Evolutionary conservation across 2,888 invertebrate genomes (phyloP), one percentile per base, ranked within the genome.

Genomic region (Keiferia lycopersicella): DNA sequence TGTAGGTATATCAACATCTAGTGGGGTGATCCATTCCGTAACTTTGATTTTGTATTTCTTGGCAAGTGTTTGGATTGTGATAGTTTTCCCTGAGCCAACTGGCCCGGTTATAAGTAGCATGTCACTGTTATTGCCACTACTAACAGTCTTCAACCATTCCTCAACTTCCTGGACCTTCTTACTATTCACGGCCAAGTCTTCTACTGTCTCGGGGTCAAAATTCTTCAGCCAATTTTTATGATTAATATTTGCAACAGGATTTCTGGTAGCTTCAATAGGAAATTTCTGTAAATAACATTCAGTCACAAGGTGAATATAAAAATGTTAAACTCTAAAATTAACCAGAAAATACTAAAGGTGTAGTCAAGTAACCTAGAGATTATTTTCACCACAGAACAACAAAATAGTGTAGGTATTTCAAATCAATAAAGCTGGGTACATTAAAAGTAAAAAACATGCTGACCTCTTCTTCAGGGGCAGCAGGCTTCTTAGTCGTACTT

Each of bases 81-180:
- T 93, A 0, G 97, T 96, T 88, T 98, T 98, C 0, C 97, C 97
- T 78, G 94, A 94, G 0, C 98, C 98, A 0, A 97, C 94, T 22
- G 98, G 96, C 0, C 98, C 98, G 8, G 95, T 95, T 22, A 98
- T 72, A 4, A 98, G 80, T 48, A 97, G 86, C 69, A 96, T 93
- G 62, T 92, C 87, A 68, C 88, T 83, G 62, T 73, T 74, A 64
- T 82, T 86, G 14, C 66, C 74, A 20, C 69, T 67, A 68, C 79
- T 77, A 0, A 86, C 83, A 38, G 73, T 75, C 76, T 79, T 90
- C 59, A 96, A 72, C 96, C 96, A 96, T 30, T 92, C 87, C 72
- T 94, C 93, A 45, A 96, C 88, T 84, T 96, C 96, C 73, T 92
- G 92, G 2, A 96, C 82, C 83, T 96, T 96, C 81, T 96, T 96